These are phyloP conservation scores for Hirtodrosophila duncani DNA, from an alignment of 2,888 invertebrate genomes.

Conservation along the genomic window DNA sequence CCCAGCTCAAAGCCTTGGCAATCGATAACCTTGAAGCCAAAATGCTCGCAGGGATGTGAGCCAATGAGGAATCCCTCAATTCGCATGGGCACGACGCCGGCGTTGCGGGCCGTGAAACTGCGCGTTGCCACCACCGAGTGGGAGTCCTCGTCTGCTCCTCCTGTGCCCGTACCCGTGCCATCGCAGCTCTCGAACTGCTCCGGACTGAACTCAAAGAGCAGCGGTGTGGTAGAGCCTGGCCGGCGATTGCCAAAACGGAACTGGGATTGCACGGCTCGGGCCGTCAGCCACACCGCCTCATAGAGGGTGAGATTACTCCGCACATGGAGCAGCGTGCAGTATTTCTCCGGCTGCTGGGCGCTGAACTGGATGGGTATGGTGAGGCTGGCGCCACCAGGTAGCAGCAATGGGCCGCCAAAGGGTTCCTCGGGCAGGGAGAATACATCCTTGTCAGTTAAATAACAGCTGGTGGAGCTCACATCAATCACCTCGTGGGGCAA, in stretches of 20 bases:
- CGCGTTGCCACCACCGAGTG: slow-evolving; percentile 83
- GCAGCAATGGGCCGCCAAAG: slow-evolving; percentile 45
- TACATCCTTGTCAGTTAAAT: slow-evolving; percentile 74
- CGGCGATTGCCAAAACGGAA: slow-evolving; percentile 93
- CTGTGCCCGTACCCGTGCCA: slow-evolving; percentile 3
- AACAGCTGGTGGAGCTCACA: slow-evolving; percentile 70
- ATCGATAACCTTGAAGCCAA: slow-evolving; percentile 88
- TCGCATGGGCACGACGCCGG: slow-evolving; percentile 91
- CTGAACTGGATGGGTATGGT: slow-evolving; percentile 72
- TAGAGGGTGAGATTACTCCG: slow-evolving; percentile 96
- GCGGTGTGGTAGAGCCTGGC: slow-evolving; percentile 86
- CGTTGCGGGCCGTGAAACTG: slow-evolving; percentile 91
- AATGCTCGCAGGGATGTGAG: slow-evolving; percentile 85
- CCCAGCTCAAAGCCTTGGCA: slow-evolving; percentile 85
- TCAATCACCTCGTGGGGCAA: slow-evolving; percentile 77
- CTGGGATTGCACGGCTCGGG: slow-evolving; percentile 90
- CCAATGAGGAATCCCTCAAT: slow-evolving; percentile 84
- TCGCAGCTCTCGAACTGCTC: slow-evolving; percentile 81
- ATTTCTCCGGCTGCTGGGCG: slow-evolving; percentile 68
- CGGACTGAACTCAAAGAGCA: slow-evolving; percentile 87
- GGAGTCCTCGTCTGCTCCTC: background rate
- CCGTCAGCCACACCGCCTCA: slow-evolving; percentile 90
- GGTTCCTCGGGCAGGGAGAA: slow-evolving; percentile 65
- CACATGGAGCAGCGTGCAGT: slow-evolving; percentile 77
- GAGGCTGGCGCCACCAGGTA: slow-evolving; percentile 66